Conservation (phyloP, 2,113 vertebrate species). For the Colossoma macropomum region DNA sequence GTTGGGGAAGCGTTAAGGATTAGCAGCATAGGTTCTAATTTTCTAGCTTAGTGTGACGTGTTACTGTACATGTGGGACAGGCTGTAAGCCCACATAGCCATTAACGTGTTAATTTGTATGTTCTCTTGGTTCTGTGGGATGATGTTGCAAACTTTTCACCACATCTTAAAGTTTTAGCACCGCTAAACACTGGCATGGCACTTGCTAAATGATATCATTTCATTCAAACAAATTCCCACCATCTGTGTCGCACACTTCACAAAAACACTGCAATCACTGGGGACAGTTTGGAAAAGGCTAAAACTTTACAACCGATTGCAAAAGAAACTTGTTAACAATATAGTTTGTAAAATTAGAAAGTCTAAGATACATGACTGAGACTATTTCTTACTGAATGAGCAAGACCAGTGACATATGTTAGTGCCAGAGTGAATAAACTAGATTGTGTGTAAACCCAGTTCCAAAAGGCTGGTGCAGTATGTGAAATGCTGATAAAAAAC, state of each 20-base stretch:
- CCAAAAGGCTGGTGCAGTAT: too few species aligned
- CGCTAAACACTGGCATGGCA: conserved; percentile 20
- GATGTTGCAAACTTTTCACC: conserved; percentile 23
- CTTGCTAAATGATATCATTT: conserved; percentile 13
- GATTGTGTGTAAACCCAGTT: too few species aligned
- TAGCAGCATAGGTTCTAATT: conserved; percentile 3
- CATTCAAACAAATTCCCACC: conserved; percentile 25
- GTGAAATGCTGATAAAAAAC: too few species aligned
- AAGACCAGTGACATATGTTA: neutral
- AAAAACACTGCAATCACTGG: neutral
- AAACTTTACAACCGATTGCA: neutral
- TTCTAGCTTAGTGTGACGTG: neutral
- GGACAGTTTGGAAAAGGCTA: neutral
- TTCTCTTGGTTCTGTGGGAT: conserved; percentile 24
- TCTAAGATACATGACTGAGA: neutral
- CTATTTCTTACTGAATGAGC: neutral
- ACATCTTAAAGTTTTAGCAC: conserved; percentile 13
- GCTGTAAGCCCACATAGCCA: conserved; percentile 11
- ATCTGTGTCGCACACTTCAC: neutral
- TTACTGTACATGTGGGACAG: conserved; percentile 32
- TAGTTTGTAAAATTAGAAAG: neutral
- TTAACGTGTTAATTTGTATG: conserved; percentile 42
- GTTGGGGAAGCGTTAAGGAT: neutral
- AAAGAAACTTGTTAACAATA: neutral
- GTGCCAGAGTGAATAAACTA: too few species aligned